Evolutionary conservation across 1,140 invertebrate genomes (phyloP), one percentile per base, ranked within the genome.

Genomic region (Caenorhabditis latens): DNA sequence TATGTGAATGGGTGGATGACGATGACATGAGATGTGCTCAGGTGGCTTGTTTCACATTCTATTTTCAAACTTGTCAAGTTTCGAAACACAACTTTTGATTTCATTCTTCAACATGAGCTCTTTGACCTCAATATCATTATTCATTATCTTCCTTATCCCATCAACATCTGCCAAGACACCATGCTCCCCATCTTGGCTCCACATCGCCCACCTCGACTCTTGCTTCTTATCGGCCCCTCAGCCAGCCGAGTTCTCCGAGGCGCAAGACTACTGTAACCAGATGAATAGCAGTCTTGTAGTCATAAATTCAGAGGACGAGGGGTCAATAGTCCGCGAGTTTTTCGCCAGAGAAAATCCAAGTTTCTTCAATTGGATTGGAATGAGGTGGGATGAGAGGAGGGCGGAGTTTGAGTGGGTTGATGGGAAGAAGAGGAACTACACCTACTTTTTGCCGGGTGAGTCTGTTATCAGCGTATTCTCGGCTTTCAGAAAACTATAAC

Each of bases 331-430:
- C n/a, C 46, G 71, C 0, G 71, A 79, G n/a, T 79, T 79, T 79
- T 79, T 79, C 46, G 71, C 71, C 21, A 6, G 71, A 11, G 71
- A 79, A 24, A 79, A 79, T 16, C 71, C 71, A 4, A 50, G 46
- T 24, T 79, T 79, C 24, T 79, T 79, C 19, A 79, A 79, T 50
- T 79, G 71, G 71, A 79, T 79, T 11, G 71, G 71, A 53, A 50
- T 79, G 71, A 14, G 21, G 24, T 79, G 71, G 71, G n/a, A 50
- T 50, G 71, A 48, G n/a, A 48, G 46, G 4, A n/a, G 21, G 21
- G 43, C 71, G 2, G 63, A 71, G 14, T 53, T 55, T 24, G 14
- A 9, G 42, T 85, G 84, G 84, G 57, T 79, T 55, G 84, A 85
- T 24, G 84, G 65, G 2, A 79, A 53, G 6, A 8, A 16, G 40